Conservation (phyloP, 2,113 vertebrate species). For the Heliornis fulica region DNA sequence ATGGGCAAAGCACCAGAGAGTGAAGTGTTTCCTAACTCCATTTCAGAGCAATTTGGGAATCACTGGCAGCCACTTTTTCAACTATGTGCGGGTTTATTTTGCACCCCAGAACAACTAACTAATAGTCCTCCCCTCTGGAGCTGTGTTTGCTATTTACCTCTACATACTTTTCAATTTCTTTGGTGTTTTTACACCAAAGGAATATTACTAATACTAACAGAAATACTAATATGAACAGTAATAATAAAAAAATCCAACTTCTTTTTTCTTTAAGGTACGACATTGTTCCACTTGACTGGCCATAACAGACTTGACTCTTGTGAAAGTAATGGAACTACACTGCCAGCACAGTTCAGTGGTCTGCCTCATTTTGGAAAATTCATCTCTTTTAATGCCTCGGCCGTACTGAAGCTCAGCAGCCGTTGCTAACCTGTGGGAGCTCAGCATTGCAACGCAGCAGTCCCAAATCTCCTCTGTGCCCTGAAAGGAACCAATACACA, state of each 20-base stretch:
- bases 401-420: not conserved
- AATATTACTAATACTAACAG: not conserved
- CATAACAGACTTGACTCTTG: slow-evolving; percentile 52
- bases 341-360: slow-evolving; percentile 64
- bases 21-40: not conserved
- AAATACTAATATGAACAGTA: not conserved
- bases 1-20: not conserved
- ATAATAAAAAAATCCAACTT: not conserved
- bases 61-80: not conserved
- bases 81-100: not conserved
- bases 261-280: slow-evolving; percentile 24
- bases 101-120: not conserved
- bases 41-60: not conserved
- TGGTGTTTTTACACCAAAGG: not conserved
- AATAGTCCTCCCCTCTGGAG: not conserved
- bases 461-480: not conserved
- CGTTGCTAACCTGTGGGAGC: not conserved
- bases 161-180: not conserved
- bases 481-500: not conserved
- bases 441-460: not conserved
- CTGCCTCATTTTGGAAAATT: slow-evolving; percentile 62
- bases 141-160: not conserved
- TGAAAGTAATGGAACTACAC: slow-evolving; percentile 69
- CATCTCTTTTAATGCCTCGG: slow-evolving; percentile 35
- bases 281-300: slow-evolving; percentile 47